These are phyloP conservation scores for Zootermopsis nevadensis DNA, from an alignment of 2,888 invertebrate genomes.

Conservation along the genomic window DNA sequence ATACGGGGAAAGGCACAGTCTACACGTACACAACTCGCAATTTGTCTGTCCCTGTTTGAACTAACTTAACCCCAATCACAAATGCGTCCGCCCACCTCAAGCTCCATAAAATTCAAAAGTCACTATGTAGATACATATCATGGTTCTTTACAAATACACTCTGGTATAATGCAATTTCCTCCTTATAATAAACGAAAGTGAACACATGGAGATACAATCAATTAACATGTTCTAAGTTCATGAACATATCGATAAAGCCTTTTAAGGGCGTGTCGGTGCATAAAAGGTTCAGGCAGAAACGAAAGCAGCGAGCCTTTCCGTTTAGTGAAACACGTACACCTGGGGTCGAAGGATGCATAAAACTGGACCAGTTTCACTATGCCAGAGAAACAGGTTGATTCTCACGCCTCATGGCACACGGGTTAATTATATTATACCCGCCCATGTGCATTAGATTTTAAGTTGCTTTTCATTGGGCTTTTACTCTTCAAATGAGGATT, in stretches of 20 bases:
- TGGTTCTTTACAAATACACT: not conserved
- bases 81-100: not conserved
- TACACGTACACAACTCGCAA: not conserved
- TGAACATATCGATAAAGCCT: not conserved
- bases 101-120: not conserved
- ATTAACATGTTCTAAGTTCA: not conserved
- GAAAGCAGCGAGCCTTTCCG: not conserved
- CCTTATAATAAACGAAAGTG: not conserved
- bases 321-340: not conserved
- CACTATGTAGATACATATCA: not conserved
- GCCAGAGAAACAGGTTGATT: not conserved
- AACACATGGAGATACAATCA: not conserved
- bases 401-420: not conserved
- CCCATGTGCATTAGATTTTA: not conserved
- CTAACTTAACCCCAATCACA: conserved; percentile 3
- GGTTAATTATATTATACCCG: not conserved
- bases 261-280: not conserved
- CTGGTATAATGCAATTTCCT: not conserved
- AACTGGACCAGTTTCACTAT: not conserved
- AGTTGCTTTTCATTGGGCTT: too few relatives aligned
- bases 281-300: not conserved
- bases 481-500: too few relatives aligned
- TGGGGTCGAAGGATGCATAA: not conserved
- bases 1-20: not conserved
- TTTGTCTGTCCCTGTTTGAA: conserved; percentile 8